Evolutionary conservation across 2,888 invertebrate species (phyloP), one percentile per base, ranked within the genome.

Genomic region (Eustalomyia histrio): DNA sequence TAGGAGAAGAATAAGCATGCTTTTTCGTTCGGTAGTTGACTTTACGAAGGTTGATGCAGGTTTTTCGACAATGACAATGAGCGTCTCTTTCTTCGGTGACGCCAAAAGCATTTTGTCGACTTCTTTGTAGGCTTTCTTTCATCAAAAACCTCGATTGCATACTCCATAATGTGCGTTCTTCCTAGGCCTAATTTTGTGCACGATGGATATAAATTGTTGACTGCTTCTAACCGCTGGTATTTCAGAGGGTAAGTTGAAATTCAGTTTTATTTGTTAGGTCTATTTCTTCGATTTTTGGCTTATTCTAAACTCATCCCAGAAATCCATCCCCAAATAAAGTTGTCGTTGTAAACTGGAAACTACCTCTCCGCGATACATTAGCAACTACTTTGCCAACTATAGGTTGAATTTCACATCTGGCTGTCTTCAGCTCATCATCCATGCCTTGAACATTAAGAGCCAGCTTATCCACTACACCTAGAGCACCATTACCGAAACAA

Each of bases 381-480:
- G n/a, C 33, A 3, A n/a, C 1, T 58, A 58, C 58, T 10, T 58
- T 58, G 2, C 60, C 60, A 7, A 60, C 39, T 39, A 60, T 39
- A 12, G 60, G 39, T 14, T 60, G 60, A 3, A 16, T 7, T 9
- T 39, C 43, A n/a, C 60, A 35, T 10, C 17, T 43, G 14, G 60
- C 60, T 17, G 60, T 39, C 16, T 33, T 33, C 17, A 60, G 60
- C 39, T 39, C 60, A 5, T 60, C 17, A 17, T 60, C 60, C 17
- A 60, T 9, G 5, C 39, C 2, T 39, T 60, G 17, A 8, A 60
- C 18, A 16, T 17, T 33, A n/a, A 58, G 60, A 10, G 14, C 18
- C 17, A 60, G 16, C 16, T 39, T 12, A 7, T 39, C 60, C 5
- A 35, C n/a, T n/a, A n/a, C n/a, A n/a, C n/a, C n/a, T n/a, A n/a